Evolutionary conservation across 2,113 vertebrate species (phyloP).

Genomic region (Typhlomys cinereus): DNA sequence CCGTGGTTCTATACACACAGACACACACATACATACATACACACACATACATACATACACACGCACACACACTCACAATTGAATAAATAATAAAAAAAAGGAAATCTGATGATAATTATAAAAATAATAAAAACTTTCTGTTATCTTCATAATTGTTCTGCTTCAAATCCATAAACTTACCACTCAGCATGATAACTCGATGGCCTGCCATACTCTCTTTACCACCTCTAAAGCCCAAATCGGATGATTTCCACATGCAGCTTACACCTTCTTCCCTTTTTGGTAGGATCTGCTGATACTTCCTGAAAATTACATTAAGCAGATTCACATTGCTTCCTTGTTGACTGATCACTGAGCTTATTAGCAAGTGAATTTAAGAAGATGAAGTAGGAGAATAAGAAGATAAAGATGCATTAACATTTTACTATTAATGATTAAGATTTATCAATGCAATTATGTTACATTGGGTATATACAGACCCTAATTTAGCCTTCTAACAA

Average conservation of each 20-base stretch:
- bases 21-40: no score
- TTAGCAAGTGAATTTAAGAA: neutral
- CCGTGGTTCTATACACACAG: no score
- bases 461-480: neutral
- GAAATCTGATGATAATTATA: neutral
- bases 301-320: neutral
- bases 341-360: neutral
- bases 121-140: neutral
- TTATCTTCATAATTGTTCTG: neutral
- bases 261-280: neutral
- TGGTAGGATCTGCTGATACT: neutral
- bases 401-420: neutral
- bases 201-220: no score
- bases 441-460: neutral
- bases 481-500: neutral
- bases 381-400: neutral
- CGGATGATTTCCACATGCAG: neutral
- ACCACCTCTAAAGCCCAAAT: neutral
- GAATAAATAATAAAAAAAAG: no score
- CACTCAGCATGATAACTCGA: neutral
- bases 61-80: no score
- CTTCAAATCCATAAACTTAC: neutral
- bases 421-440: neutral
- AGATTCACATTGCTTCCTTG: constrained; percentile 9
- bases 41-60: no score